phyloP scores from a whole-genome alignment of 2,888 invertebrate genomes.

The Physocephala rufipes region DNA sequence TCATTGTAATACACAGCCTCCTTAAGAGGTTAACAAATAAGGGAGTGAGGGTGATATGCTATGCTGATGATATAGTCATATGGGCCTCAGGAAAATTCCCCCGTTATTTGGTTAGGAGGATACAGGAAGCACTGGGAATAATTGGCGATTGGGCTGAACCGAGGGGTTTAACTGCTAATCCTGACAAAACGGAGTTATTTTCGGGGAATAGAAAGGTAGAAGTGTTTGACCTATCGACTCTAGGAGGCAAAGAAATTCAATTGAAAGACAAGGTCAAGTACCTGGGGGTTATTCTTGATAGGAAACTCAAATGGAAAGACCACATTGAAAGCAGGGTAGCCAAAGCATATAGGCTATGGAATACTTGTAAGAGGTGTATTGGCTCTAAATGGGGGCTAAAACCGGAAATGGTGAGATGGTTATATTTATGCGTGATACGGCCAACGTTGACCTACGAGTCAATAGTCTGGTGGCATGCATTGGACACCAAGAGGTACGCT shows the following conservation, averaged over 20 bases:
- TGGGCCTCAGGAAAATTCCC: not conserved
- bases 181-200: too few relatives aligned
- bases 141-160: too few relatives aligned
- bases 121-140: too few relatives aligned
- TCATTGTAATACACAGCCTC: not conserved
- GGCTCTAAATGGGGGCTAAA: not conserved
- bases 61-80: constrained; percentile 2
- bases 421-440: not conserved
- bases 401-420: not conserved
- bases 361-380: not conserved
- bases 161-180: too few relatives aligned
- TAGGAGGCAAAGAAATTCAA: not conserved
- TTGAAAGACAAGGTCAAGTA: not conserved
- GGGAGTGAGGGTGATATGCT: not conserved
- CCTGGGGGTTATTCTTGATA: not conserved
- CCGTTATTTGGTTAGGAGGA: not conserved
- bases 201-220: too few relatives aligned
- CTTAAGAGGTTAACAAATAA: not conserved
- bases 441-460: not conserved
- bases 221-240: not conserved
- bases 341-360: not conserved
- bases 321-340: not conserved
- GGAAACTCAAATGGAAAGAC: not conserved
- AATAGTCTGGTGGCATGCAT: not conserved
- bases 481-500: not conserved